Conservation (phyloP, 1,140 invertebrate species). For the Philotrypesis tridentata region DNA sequence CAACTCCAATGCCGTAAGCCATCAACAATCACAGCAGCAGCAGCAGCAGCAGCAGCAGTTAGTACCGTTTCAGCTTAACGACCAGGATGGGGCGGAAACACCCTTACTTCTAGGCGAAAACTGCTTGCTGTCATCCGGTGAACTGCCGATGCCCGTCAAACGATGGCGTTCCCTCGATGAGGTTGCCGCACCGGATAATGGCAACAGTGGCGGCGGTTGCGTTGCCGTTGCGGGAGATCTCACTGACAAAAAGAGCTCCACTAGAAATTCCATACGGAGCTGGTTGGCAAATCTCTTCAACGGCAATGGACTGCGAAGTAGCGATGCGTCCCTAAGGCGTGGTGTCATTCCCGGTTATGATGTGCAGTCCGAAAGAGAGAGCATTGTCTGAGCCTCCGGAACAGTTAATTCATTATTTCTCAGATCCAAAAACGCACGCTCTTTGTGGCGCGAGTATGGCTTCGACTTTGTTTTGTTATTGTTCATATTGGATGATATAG, state of each 20-base stretch:
- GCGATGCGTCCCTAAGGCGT: constrained; percentile 79
- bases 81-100: constrained; percentile 69
- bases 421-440: not conserved
- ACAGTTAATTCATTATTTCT: not conserved
- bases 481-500: constrained; percentile 46
- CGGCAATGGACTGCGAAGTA: constrained; percentile 78
- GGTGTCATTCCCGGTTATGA: constrained; percentile 71
- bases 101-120: constrained; percentile 74
- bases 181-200: constrained; percentile 67
- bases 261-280: constrained; percentile 76
- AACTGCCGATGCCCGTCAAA: constrained; percentile 74
- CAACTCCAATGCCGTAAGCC: not conserved
- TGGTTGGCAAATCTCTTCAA: constrained; percentile 83
- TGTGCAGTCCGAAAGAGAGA: constrained; percentile 73
- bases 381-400: constrained; percentile 69
- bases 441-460: not conserved
- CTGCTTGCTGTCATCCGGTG: constrained; percentile 70
- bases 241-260: constrained; percentile 72
- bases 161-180: constrained; percentile 86
- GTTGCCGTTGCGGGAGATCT: constrained; percentile 67
- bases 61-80: constrained; percentile 51
- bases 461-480: constrained; percentile 36
- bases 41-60: constrained; percentile 58
- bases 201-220: not conserved
- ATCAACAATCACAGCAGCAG: too few species aligned